phyloP scores from a whole-genome alignment of 2,113 vertebrate species.

The Plecturocebus donacophilus region DNA sequence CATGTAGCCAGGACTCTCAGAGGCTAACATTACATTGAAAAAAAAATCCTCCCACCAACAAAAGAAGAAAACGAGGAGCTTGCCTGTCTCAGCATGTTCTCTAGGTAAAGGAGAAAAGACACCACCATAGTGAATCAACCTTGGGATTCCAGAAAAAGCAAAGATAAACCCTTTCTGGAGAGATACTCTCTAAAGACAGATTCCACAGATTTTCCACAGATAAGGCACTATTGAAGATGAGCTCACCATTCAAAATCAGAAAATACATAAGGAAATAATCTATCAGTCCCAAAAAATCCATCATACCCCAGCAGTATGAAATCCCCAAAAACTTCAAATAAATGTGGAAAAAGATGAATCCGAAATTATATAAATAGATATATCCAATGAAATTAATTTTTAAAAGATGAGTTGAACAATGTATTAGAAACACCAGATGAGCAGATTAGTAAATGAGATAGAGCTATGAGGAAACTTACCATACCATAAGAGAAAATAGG shows the following conservation, averaged over 20 bases:
- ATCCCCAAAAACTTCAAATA: background rate
- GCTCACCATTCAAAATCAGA: background rate
- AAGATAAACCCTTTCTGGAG: background rate
- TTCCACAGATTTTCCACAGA: background rate
- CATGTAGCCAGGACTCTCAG: background rate
- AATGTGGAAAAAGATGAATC: background rate
- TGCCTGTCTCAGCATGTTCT: background rate
- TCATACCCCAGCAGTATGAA: background rate
- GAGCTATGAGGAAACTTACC: background rate
- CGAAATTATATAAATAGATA: background rate
- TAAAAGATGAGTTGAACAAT: background rate
- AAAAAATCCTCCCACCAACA: background rate
- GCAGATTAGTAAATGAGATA: background rate
- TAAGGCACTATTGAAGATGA: background rate
- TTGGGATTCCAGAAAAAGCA: background rate
- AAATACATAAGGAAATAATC: background rate
- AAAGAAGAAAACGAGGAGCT: background rate
- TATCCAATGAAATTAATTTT: slow-evolving; percentile 3
- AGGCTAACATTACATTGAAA: background rate
- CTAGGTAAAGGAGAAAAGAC: background rate
- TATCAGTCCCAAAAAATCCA: background rate
- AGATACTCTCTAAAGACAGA: background rate
- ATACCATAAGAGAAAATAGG: background rate
- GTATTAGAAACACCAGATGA: background rate
- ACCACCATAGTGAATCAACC: background rate